Base-by-base conservation (phyloP, 2,797 vertebrate species). In the Chelon auratus region DNA sequence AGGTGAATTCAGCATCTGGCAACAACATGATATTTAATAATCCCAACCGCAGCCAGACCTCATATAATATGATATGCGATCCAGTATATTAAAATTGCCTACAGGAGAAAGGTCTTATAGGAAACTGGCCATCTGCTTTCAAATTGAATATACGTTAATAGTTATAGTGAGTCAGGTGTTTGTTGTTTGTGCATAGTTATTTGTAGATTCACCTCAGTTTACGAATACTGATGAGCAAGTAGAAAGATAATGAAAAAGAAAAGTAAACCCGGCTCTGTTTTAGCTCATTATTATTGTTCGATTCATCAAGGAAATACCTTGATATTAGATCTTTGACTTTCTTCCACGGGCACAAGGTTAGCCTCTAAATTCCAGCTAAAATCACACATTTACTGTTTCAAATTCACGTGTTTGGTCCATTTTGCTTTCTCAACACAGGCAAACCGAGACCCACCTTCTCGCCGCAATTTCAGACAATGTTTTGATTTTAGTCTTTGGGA, bases 111-210 rank as follows among this genome's bases (percentile, higher is more conserved):
- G 76, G 80, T 89, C 24, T 26, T 87, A 85, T 78, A 67, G 62
- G 63, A 78, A 85, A 83, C 80, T 77, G 77, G 65, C 90, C 92
- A 93, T 93, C 93, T 93, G 93, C 73, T 67, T 61, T 62, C 72
- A 77, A 76, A 92, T 82, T 82, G 68, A 79, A 78, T 54, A 45
- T 18, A 66, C 85, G 72, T 57, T 69, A 80, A 87, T 80, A 63
- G 68, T 36, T 37, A 62, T 30, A 42, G 60, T 60, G 47, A 72
- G 55, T 72, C 66, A 69, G 51, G 66, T 75, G 68, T 66, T 74
- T 55, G 39, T 72, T 76, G 37, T 58, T 18, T 68, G 58, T 72
- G 72, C 52, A 26, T 48, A 54, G 68, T 61, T 75, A 65, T 72
- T 13, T 20, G 36, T 61, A 39, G 69, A 56, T 42, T 64, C 20